These are phyloP conservation scores for Holothuria glaberrima DNA, from an alignment of 35 echinoderm and acorn worm genomes.

Conservation along the genomic window DNA sequence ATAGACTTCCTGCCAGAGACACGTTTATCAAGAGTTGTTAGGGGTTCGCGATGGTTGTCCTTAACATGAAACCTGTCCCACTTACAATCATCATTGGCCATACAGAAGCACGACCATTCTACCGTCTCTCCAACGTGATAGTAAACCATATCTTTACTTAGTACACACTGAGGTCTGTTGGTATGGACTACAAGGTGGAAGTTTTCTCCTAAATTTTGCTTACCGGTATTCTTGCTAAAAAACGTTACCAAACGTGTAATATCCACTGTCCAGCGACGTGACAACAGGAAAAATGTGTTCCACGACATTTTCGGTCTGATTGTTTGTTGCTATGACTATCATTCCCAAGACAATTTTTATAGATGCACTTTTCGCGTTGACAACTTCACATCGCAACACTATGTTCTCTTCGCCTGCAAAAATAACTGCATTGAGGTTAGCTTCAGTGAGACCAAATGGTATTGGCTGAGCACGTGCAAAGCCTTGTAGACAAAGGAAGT, in stretches of 20 bases:
- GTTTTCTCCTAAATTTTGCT: not conserved
- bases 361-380: not conserved
- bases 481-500: too few species aligned
- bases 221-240: not conserved
- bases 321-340: not conserved
- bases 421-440: not conserved
- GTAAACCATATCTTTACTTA: not conserved
- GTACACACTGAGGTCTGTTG: not conserved
- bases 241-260: not conserved
- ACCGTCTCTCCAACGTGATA: not conserved
- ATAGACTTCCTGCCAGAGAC: not conserved
- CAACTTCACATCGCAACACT: not conserved
- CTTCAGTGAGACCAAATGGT: constrained; percentile 5
- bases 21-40: not conserved
- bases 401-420: constrained; percentile 11
- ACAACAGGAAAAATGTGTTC: constrained; percentile 3
- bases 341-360: constrained; percentile 10
- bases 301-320: not conserved
- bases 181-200: not conserved
- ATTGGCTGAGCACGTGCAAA: not conserved
- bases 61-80: not conserved
- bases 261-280: not conserved
- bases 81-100: not conserved
- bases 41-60: not conserved
- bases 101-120: not conserved